Evolutionary conservation across 2,888 invertebrate genomes (phyloP), one percentile per base, ranked within the genome.

Genomic region (Caenorhabditis imperialis): DNA sequence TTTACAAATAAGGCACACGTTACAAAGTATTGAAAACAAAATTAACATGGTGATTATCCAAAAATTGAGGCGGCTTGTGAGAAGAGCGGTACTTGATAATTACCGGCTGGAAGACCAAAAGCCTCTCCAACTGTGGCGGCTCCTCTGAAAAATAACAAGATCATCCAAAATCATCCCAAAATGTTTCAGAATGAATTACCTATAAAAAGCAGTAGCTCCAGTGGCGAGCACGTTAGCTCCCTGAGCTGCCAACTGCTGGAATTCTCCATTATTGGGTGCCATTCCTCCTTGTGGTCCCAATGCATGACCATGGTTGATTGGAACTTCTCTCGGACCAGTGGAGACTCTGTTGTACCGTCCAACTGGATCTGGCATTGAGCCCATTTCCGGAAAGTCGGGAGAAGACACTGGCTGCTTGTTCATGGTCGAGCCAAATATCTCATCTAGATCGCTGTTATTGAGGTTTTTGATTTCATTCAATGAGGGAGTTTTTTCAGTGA

Each of bases 181-280:
- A 38, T 10, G 20, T 1, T 6, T 16, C 27, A 33, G 20, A 45
- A 44, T 7, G 4, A 30, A 2, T 30, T 16, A 77, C 79, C 77
- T 67, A 44, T 79, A 79, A 42, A 79, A 77, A 27, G 77, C 79
- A 20, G 67, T 75, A 0, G 79, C 79, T 14, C 79, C 79, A 12
- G 76, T 77, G 0, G 79, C 77, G n/a, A 79, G 65, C 1, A 77
- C 77, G 45, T 79, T 77, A 0, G 79, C 79, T 45, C 79, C 79
- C 16, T 75, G 75, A 25, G 69, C 75, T 5, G 75, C 79, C 16
- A 79, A 45, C 33, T 75, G 65, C 22, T 62, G 53, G 14, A 79
- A 54, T 25, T 55, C 65, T 35, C 50, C 72, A 18, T 45, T 44
- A 42, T 72, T 57, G 23, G 35, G 44, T 3, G 25, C 50, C 3